phyloP scores from a whole-genome alignment of 2,797 vertebrate species.

The Sternotherus odoratus region DNA sequence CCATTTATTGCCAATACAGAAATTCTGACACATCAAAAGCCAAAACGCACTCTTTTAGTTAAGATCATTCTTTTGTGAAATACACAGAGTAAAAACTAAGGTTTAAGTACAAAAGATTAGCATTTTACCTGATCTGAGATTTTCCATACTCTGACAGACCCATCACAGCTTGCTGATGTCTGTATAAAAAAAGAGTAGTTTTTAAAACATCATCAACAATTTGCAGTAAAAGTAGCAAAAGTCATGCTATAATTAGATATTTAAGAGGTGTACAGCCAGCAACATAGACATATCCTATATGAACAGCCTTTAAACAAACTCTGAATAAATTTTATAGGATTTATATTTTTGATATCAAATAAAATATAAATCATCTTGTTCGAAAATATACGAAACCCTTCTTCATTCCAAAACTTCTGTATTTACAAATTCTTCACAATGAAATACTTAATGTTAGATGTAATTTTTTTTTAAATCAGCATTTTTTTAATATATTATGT shows the following conservation, averaged over 20 bases:
- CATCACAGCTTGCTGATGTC: slow-evolving; percentile 96
- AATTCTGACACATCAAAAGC: neutral
- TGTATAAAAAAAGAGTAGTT: slow-evolving; percentile 67
- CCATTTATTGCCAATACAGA: neutral
- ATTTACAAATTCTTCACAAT: neutral
- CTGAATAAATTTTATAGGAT: neutral
- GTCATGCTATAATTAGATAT: neutral
- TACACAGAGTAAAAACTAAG: neutral
- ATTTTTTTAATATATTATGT: neutral
- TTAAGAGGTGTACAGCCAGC: neutral
- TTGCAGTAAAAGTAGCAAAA: neutral
- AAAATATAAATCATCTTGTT: neutral
- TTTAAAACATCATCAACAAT: slow-evolving; percentile 14
- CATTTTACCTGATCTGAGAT: slow-evolving; percentile 90
- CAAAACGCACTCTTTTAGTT: neutral
- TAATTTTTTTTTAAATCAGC: neutral
- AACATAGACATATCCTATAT: accelerated
- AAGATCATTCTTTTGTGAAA: slow-evolving; percentile 22
- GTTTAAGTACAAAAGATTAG: neutral
- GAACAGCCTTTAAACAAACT: neutral
- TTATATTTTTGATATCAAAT: neutral
- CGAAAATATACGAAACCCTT: neutral
- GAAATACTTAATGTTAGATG: neutral
- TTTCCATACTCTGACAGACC: slow-evolving; percentile 93
- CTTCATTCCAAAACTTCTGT: neutral